phyloP scores from a whole-genome alignment of 2,113 vertebrate genomes.

The Antechinus stuartii region DNA sequence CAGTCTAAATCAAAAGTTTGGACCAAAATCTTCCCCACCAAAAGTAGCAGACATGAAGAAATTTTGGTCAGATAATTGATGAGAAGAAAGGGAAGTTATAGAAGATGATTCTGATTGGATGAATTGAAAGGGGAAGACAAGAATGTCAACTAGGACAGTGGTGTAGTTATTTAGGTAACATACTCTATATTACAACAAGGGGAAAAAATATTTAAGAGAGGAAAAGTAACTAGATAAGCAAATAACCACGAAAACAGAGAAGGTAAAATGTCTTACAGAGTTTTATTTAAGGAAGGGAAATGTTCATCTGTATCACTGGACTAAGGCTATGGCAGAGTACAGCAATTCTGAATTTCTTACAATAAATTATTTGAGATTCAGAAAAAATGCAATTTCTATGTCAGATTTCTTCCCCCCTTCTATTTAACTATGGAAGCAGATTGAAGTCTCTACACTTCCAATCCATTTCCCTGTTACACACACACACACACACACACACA shows the following conservation, averaged over 20 bases:
- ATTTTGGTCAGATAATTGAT: not conserved
- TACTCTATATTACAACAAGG: not conserved
- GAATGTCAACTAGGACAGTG: not conserved
- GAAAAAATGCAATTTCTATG: not conserved
- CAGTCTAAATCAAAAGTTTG: not conserved
- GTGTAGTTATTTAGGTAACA: not conserved
- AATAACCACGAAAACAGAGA: not conserved
- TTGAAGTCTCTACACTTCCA: not conserved
- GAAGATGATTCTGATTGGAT: not conserved
- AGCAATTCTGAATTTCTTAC: not conserved
- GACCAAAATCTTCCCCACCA: not conserved
- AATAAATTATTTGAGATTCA: not conserved
- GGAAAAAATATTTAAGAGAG: not conserved
- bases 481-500: too few species aligned
- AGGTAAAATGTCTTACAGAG: not conserved
- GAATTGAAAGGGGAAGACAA: not conserved
- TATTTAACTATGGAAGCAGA: not conserved
- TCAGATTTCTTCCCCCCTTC: too few species aligned
- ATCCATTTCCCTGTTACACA: not conserved
- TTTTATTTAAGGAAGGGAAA: not conserved
- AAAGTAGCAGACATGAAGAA: not conserved
- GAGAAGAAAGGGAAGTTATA: not conserved
- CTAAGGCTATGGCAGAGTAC: not conserved
- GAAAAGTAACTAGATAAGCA: not conserved
- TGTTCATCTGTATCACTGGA: not conserved